Conservation (phyloP, 2,113 vertebrate species). For the Telmatochromis sp. region DNA sequence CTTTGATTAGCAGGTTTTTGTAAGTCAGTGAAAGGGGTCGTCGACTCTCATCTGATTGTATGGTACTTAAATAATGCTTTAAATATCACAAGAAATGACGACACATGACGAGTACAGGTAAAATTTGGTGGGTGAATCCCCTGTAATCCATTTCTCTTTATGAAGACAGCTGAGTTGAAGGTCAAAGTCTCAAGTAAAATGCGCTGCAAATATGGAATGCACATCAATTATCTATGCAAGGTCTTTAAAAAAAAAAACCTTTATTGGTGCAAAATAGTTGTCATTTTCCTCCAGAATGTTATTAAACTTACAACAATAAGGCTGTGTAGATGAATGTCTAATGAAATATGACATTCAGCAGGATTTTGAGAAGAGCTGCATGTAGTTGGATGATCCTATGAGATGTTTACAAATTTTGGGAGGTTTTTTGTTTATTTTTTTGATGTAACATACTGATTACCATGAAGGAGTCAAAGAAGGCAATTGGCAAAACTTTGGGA, state of each 20-base stretch:
- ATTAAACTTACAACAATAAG: neutral
- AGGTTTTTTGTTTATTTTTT: neutral
- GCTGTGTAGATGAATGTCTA: neutral
- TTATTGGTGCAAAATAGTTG: constrained; percentile 15
- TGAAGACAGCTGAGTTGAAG: neutral
- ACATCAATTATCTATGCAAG: constrained; percentile 54
- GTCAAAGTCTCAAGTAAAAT: neutral
- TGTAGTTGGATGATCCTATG: neutral
- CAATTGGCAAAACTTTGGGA: neutral
- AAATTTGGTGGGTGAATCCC: neutral
- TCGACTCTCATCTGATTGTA: neutral
- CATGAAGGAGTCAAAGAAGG: neutral
- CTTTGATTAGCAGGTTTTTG: neutral
- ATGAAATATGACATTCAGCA: neutral
- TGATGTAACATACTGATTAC: neutral
- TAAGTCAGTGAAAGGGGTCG: neutral
- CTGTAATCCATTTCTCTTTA: neutral
- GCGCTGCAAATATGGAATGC: constrained; percentile 1
- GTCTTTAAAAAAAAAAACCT: neutral
- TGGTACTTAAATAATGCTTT: neutral
- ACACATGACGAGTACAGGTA: neutral
- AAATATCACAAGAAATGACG: neutral
- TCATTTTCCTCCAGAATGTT: constrained; percentile 16
- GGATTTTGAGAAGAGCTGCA: neutral
- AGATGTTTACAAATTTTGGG: neutral